Evolutionary conservation across 2,113 vertebrate genomes (phyloP), one percentile per base, ranked within the genome.

Genomic region (Planiliza haematocheilus): DNA sequence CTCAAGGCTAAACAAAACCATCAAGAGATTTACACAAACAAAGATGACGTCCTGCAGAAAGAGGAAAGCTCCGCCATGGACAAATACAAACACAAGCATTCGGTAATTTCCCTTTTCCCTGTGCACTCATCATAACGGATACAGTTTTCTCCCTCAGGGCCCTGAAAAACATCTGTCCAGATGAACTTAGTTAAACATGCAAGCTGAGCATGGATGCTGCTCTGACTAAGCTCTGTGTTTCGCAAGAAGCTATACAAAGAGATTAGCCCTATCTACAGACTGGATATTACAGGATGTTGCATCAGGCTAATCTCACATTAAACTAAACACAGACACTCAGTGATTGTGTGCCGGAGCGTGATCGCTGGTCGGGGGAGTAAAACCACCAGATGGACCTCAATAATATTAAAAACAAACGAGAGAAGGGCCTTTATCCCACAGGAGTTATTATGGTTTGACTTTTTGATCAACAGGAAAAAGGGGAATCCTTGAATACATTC

Each of bases 1-100:
- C 16, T 63, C 14, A 53, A 52, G 10, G 7, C 57, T 78, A 86
- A 89, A 86, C 76, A 85, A 50, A 49, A 61, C 52, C 63, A 74
- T 85, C 63, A 71, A 56, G 64, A 73, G 53, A 68, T 63, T 81
- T 59, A 72, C 8, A 53, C 71, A 64, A 34, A 57, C 56, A 67
- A 42, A 66, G 11, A 63, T 30, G 43, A 16, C 0, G 2, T 59
- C 50, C 37, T 39, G 21, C 20, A 49, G 55, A 38, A 68, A 69
- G 45, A 80, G 48, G 45, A 80, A 52, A 37, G 11, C n/a, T 42
- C 41, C 17, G 8, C 66, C 45, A 37, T 1, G 7, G 30, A 13
- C 21, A 45, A 69, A 67, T 9, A 21, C 34, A 18, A 16, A 30
- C 24, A 30, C 58, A 73, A n/a, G 16, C 76, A 63, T 71, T 66